Conservation (phyloP, 2,797 vertebrate species). For the Cirrhinus molitorella region DNA sequence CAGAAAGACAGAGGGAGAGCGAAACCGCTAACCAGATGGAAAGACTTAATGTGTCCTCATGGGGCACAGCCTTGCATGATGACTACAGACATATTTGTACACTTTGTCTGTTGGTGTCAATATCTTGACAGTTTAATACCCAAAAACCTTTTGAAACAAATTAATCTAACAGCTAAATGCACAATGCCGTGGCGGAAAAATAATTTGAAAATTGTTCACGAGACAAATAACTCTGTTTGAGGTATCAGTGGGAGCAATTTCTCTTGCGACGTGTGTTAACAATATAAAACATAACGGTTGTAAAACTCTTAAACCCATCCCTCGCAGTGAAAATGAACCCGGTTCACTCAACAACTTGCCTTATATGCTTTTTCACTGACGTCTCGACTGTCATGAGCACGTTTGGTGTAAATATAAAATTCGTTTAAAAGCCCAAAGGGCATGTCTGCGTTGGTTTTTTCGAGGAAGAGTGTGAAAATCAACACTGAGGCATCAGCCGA, state of each 20-base stretch:
- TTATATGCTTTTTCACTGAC: not conserved
- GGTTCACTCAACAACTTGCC: not conserved
- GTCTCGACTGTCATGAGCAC: not conserved
- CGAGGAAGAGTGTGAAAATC: not conserved
- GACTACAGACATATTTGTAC: slow-evolving; percentile 17
- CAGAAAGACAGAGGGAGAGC: not conserved
- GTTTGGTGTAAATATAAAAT: not conserved
- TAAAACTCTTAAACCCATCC: not conserved
- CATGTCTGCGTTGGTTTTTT: not conserved
- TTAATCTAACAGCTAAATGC: not conserved
- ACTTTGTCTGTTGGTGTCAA: slow-evolving; percentile 29
- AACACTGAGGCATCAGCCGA: slow-evolving; percentile 10
- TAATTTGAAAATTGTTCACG: not conserved
- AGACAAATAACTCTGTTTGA: not conserved
- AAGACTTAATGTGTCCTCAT: not conserved
- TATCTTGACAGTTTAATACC: slow-evolving; percentile 6
- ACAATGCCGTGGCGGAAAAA: not conserved
- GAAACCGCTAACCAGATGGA: slow-evolving; percentile 34
- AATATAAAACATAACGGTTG: not conserved
- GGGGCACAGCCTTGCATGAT: not conserved
- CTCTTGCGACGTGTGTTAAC: not conserved
- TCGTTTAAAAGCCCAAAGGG: not conserved
- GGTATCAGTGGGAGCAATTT: not conserved
- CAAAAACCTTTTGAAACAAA: not conserved
- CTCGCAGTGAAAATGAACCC: not conserved